phyloP scores from a whole-genome alignment of 2,113 vertebrate genomes.

The Condylura cristata region DNA sequence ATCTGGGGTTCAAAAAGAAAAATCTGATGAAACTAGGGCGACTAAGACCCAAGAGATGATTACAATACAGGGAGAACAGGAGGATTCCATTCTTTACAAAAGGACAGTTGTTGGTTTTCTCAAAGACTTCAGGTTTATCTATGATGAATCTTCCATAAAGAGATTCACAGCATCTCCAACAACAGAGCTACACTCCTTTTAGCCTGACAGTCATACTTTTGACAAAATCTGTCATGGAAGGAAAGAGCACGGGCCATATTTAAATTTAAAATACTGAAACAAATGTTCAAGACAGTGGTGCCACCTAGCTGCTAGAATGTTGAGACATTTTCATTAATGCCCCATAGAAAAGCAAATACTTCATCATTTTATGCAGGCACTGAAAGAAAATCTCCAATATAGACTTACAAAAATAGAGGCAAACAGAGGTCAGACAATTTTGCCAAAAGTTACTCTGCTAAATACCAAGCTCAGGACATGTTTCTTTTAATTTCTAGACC shows the following conservation, averaged over 20 bases:
- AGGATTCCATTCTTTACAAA: neutral
- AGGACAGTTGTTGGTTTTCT: neutral
- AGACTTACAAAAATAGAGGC: neutral
- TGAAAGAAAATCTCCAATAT: neutral
- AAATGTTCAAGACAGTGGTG: slow-evolving; percentile 44
- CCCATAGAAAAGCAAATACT: neutral
- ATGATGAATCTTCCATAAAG: neutral
- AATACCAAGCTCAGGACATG: neutral
- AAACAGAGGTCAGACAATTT: neutral
- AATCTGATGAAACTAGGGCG: neutral
- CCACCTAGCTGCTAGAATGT: slow-evolving; percentile 78
- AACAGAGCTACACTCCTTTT: neutral
- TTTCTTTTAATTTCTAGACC: neutral
- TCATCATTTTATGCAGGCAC: neutral
- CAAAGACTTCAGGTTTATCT: slow-evolving; percentile 14
- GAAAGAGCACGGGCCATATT: neutral
- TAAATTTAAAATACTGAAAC: neutral
- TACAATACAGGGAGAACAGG: neutral
- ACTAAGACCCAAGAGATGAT: neutral
- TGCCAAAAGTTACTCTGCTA: neutral
- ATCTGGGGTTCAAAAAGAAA: neutral
- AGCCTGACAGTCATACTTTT: neutral
- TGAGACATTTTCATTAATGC: neutral
- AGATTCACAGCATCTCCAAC: neutral
- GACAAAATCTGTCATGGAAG: neutral